phyloP scores from a whole-genome alignment of 2,113 vertebrate species.

The Genyomyrus donnyi region DNA sequence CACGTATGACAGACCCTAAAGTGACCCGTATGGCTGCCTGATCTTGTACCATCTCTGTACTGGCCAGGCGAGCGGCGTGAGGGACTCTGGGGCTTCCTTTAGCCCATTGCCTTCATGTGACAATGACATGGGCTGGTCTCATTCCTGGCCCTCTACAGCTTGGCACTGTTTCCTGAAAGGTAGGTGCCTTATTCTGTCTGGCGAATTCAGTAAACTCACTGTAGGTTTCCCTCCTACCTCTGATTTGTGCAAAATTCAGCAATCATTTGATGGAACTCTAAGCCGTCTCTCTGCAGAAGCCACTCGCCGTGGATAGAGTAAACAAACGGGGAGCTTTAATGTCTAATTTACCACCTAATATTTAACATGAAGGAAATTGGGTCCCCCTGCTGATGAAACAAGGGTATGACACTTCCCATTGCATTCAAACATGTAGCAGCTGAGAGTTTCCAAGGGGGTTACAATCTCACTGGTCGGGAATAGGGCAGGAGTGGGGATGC shows the following conservation, averaged over 20 bases:
- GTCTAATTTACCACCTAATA: background rate
- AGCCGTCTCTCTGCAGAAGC: background rate
- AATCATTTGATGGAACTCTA: background rate
- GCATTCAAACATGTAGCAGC: background rate
- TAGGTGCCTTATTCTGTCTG: conserved; percentile 38
- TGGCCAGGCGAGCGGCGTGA: conserved; percentile 79
- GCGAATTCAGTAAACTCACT: background rate
- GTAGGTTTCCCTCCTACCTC: background rate
- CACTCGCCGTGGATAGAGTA: background rate
- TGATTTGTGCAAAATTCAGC: background rate
- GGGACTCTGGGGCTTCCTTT: conserved; percentile 89
- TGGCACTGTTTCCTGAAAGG: conserved; percentile 99
- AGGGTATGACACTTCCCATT: background rate
- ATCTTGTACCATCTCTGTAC: background rate
- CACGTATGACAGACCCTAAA: background rate
- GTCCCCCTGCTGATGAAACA: background rate
- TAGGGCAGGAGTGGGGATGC: background rate
- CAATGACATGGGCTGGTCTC: conserved; percentile 95
- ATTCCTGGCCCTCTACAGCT: conserved; percentile 88
- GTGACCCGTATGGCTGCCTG: background rate
- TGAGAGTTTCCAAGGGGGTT: background rate
- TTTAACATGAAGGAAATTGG: background rate
- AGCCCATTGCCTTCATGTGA: conserved; percentile 94
- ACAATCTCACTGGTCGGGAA: background rate
- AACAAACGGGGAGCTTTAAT: background rate